Base-by-base conservation (phyloP, 2,113 vertebrate species). In the Lanius ludovicianus region DNA sequence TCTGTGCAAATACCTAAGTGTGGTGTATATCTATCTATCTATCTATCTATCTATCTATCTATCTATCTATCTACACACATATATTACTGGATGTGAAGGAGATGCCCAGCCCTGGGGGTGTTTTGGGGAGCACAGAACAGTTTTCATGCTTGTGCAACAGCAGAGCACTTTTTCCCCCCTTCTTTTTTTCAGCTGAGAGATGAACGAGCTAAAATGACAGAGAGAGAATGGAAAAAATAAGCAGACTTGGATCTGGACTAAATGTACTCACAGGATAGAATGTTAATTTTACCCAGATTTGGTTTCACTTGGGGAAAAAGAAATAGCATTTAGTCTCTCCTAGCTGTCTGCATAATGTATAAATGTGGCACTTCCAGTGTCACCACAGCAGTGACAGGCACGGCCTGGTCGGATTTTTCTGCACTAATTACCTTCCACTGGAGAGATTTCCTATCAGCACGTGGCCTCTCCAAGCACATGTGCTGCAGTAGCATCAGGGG, bases 221-320 rank as follows among this genome's bases (percentile, higher is more conserved):
- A 91, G 68, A 11, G 21, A 85, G 90, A 90, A 90, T 47, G 92
- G 95, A 96, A 96, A 94, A 95, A 91, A 70, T n/a, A 78, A 86
- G 79, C 90, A 68, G 68, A 11, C 87, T 94, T 96, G 89, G 87
- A 83, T 92, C 90, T 96, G 95, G 88, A 83, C 88, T 95, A 75
- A 95, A 93, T 84, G 93, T 59, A 86, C 52, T 41, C 44, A 1
- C 44, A 75, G 59, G 75, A 68, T 3, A 95, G 88, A 94, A 93
- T 68, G 76, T 86, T 96, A 93, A 96, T 96, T 95, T 93, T 74
- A 49, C 90, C 92, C 95, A 96, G 92, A 95, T 93, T 96, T 80
- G 73, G 60, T 80, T 84, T 92, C 7, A 24, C 56, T 92, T 52
- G 85, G 57, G 82, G 39, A 64, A 47, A 20, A 67, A 64, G n/a